phyloP scores from a whole-genome alignment of 2,113 vertebrate genomes.

The Chaetura pelagica region DNA sequence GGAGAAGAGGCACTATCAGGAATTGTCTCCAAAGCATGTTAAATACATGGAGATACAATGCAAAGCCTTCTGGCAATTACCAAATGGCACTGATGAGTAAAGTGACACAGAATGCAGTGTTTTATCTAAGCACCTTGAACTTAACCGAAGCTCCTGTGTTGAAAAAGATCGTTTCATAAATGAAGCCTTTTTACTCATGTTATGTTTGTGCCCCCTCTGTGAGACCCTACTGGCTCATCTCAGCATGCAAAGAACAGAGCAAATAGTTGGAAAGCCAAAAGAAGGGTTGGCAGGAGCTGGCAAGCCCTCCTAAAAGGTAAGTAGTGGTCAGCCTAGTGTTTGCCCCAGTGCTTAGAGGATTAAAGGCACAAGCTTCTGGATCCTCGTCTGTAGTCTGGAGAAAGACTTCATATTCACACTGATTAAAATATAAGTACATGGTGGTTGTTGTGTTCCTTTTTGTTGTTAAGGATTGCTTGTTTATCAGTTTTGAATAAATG shows the following conservation, averaged over 20 bases:
- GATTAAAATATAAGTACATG: background rate
- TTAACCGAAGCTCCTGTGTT: fast-evolving
- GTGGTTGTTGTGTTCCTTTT: background rate
- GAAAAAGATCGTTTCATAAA: background rate
- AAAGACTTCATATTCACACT: fast-evolving
- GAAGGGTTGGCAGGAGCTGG: background rate
- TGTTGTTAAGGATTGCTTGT: background rate
- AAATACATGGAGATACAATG: background rate
- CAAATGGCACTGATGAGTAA: background rate
- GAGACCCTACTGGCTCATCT: background rate
- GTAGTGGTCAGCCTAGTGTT: fast-evolving
- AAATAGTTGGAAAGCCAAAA: background rate
- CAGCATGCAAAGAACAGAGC: fast-evolving
- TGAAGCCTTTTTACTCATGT: fast-evolving
- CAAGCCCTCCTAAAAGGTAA: background rate
- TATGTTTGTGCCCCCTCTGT: fast-evolving
- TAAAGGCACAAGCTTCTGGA: background rate
- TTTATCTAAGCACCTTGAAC: fast-evolving
- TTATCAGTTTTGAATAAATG: background rate
- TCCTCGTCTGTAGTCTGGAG: background rate
- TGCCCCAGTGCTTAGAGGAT: background rate
- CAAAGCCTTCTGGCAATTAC: background rate
- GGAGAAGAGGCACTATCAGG: background rate
- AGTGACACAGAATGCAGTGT: background rate
- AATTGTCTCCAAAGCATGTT: background rate